Base-by-base conservation (phyloP, 2,797 vertebrate genomes). In the Chromobotia macracanthus region DNA sequence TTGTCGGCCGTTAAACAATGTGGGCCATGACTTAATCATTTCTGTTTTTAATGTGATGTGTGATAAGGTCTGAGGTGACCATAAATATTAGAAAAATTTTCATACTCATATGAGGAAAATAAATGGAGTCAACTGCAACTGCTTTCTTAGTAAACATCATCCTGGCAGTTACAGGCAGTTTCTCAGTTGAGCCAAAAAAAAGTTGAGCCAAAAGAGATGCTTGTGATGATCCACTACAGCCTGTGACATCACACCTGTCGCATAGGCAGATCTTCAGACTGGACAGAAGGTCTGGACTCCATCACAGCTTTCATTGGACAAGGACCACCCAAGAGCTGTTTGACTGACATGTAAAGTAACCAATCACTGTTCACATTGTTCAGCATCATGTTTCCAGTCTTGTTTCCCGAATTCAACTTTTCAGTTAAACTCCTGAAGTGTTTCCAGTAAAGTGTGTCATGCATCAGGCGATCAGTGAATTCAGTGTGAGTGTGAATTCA, bases 1-100 rank as follows among this genome's bases (percentile, higher is more conserved):
- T 31, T 15, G 16, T 18, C 15, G 18, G 23, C 31, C 8, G 21
- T 53, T 55, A 73, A 77, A 50, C 75, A 65, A 80, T 82, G 56
- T 46, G 41, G 48, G 23, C 60, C 23, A 56, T 0, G 18, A 55
- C 68, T 72, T 72, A 35, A 69, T 79, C 48, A 19, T 55, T 61
- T 25, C 61, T 64, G 61, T 41, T 64, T 64, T 64, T 16, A 64
- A 64, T 64, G 31, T 64, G 31, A 64, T 64, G 31, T 38, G 18
- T 38, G 31, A 64, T 64, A 19, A 38, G 35, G 21, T 51, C 56
- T 31, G 4, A 77, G 9, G 38, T 31, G 38, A 25, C 18, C 1
- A 18, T 60, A 60, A 19, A 77, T 68, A 11, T 7, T 0, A 8
- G 1, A 31, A 25, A 10, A 5, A 46, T 12, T 15, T 18, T 58